These are phyloP conservation scores for Holacanthus passer DNA, from an alignment of 2,113 vertebrate genomes.

Conservation along the genomic window DNA sequence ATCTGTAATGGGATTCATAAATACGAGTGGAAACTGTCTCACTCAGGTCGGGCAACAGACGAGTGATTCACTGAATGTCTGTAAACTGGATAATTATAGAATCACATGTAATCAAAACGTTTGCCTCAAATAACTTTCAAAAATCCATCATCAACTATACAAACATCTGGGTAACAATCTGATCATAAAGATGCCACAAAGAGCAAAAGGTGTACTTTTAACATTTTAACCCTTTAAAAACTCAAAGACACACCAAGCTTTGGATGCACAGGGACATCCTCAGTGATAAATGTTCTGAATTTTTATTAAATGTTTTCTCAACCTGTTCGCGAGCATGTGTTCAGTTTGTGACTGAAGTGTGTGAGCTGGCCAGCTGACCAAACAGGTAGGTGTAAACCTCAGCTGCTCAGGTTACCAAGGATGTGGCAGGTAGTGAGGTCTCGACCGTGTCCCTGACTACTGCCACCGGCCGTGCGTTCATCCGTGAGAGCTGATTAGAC, in stretches of 20 bases:
- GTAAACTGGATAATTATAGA: not conserved
- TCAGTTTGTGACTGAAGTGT: not conserved
- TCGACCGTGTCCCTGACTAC: conserved; percentile 48
- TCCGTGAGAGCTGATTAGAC: conserved; percentile 21
- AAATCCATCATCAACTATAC: not conserved
- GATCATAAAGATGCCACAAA: not conserved
- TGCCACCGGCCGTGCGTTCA: not conserved
- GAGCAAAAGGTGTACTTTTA: not conserved
- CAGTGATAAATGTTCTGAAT: too few relatives aligned
- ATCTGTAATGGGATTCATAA: not conserved
- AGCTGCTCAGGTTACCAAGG: conserved; percentile 44
- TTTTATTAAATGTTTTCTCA: not conserved
- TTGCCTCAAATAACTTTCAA: not conserved
- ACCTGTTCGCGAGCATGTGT: conserved; percentile 18
- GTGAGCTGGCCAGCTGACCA: conserved; percentile 7
- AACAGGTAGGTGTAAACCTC: conserved; percentile 22
- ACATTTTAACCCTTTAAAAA: not conserved
- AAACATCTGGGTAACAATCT: not conserved
- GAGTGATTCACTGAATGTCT: not conserved
- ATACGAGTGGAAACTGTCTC: not conserved
- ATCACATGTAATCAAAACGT: not conserved
- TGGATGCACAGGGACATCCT: not conserved
- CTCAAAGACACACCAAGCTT: not conserved
- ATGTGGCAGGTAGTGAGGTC: conserved; percentile 14
- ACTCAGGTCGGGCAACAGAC: not conserved